These are phyloP conservation scores for Eira barbara DNA, from an alignment of 2,113 vertebrate species.

Conservation along the genomic window DNA sequence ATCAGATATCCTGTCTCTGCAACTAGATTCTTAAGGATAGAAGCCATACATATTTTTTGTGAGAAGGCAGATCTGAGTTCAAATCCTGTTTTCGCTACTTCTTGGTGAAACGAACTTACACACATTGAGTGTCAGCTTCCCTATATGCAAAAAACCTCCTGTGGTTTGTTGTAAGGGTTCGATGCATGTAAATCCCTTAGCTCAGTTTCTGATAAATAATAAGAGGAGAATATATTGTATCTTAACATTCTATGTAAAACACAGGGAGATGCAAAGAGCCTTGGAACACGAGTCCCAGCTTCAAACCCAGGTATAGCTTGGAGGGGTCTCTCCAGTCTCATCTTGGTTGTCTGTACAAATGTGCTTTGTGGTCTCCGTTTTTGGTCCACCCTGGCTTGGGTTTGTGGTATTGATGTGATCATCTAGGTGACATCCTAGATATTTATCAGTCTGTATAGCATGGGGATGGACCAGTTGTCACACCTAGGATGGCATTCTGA, in stretches of 20 bases:
- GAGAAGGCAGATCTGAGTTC: neutral
- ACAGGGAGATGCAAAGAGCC: neutral
- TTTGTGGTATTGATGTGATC: neutral
- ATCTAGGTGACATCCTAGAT: neutral
- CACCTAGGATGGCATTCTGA: neutral
- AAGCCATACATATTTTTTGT: neutral
- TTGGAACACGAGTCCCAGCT: neutral
- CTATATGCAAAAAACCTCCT: neutral
- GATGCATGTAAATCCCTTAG: neutral
- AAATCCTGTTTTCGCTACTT: neutral
- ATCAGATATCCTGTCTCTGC: neutral
- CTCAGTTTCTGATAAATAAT: neutral
- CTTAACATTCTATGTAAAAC: neutral
- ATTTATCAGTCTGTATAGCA: neutral
- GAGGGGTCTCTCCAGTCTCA: neutral
- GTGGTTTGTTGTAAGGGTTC: neutral
- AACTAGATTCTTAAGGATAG: neutral
- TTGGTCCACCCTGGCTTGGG: neutral
- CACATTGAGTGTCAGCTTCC: neutral
- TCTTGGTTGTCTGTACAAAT: neutral
- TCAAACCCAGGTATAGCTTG: neutral
- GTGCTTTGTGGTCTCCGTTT: neutral
- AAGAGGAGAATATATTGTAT: neutral
- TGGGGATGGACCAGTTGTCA: neutral
- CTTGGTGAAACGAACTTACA: neutral